These are phyloP conservation scores for Lomographa bimaculata DNA, from an alignment of 2,888 invertebrate genomes.

Conservation along the genomic window DNA sequence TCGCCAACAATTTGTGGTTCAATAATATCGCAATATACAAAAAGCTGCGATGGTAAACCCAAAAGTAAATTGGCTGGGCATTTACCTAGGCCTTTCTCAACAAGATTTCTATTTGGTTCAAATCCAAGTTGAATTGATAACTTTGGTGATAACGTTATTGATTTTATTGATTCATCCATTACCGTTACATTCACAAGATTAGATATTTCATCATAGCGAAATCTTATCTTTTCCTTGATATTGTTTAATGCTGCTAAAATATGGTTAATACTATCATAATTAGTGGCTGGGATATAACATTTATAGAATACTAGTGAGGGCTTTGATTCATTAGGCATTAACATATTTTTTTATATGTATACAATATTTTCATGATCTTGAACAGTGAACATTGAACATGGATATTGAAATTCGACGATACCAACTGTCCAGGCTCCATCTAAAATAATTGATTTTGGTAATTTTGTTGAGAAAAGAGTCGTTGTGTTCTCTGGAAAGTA, in stretches of 20 bases:
- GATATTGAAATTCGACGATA: constrained; percentile 27
- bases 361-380: constrained; percentile 28
- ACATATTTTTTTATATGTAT: constrained; percentile 23
- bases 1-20: constrained; percentile 31
- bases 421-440: constrained; percentile 30
- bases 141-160: constrained; percentile 14
- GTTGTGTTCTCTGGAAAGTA: constrained; percentile 35
- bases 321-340: constrained; percentile 16
- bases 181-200: constrained; percentile 15
- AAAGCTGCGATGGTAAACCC: constrained; percentile 29
- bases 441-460: constrained; percentile 30
- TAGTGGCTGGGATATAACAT: constrained; percentile 31
- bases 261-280: constrained; percentile 27
- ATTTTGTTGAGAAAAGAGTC: constrained; percentile 29
- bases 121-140: constrained; percentile 33
- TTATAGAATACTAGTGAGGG: constrained; percentile 24
- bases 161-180: constrained; percentile 7
- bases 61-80: constrained; percentile 17
- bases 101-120: constrained; percentile 28
- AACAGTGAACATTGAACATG: constrained; percentile 33
- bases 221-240: constrained; percentile 24
- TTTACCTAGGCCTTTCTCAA: constrained; percentile 20
- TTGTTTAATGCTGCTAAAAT: constrained; percentile 28
- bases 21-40: constrained; percentile 30
- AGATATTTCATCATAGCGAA: constrained; percentile 27